A percentile compares a stretch with the other conserved stretches of the same genome.
Evolutionary conservation across 2,797 vertebrate genomes (phyloP).

Genomic region (Onychomys leucogaster): DNA sequence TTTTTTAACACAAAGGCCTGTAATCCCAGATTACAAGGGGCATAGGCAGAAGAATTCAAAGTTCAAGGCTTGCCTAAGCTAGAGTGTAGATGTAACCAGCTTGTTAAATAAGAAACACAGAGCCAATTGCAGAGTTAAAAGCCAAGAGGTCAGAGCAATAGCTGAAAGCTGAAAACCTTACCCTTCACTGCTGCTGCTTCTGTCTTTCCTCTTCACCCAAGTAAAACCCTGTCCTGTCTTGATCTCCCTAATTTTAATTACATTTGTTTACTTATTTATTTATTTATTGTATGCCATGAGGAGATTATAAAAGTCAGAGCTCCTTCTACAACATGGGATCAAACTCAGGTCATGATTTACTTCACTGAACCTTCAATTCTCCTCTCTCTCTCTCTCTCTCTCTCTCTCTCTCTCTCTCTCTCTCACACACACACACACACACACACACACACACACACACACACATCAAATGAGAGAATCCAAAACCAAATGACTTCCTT

Average conservation of each 20-base stretch:
- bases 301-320: neutral
- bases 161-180: too few relatives aligned
- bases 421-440: neutral
- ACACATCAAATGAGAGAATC: slow-evolving; percentile 11
- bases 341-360: neutral
- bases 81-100: too few relatives aligned
- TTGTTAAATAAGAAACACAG: too few relatives aligned
- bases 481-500: slow-evolving; percentile 60
- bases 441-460: neutral
- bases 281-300: neutral
- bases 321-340: neutral
- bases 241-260: neutral
- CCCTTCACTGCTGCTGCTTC: too few relatives aligned
- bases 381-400: too few relatives aligned
- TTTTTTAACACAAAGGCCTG: neutral
- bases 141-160: too few relatives aligned
- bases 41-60: neutral
- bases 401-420: too few relatives aligned
- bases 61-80: neutral
- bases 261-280: neutral
- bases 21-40: neutral
- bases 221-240: neutral
- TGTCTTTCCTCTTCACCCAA: too few relatives aligned
- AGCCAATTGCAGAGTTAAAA: too few relatives aligned
- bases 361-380: neutral